Percentiles rank a stretch among this genome's conserved stretches.
These are phyloP conservation scores for Lypha dubia DNA, from an alignment of 2,888 invertebrate genomes.

Conservation along the genomic window DNA sequence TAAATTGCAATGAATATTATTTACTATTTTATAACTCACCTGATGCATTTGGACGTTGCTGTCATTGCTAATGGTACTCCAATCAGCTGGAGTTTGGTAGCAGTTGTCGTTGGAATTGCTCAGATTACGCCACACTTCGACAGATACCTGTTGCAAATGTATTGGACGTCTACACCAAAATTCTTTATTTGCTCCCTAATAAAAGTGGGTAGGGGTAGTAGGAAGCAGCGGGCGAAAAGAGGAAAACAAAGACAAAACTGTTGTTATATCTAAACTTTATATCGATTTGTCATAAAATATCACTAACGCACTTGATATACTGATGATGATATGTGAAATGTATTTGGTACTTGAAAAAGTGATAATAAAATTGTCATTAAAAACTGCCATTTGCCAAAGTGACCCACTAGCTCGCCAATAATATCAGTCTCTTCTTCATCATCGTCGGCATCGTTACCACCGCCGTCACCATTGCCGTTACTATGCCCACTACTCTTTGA, in stretches of 20 bases:
- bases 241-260: not conserved
- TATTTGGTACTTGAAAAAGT: conserved; percentile 91
- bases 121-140: conserved; percentile 87
- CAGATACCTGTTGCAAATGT: conserved; percentile 84
- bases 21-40: conserved; percentile 73
- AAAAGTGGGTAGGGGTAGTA: conserved; percentile 24
- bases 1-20: not conserved
- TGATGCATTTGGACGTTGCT: conserved; percentile 75
- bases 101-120: conserved; percentile 87
- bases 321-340: conserved; percentile 91
- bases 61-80: conserved; percentile 76
- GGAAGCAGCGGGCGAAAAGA: not conserved
- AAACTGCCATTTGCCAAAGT: conserved; percentile 91
- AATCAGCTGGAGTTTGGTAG: conserved; percentile 84
- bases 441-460: conserved; percentile 84
- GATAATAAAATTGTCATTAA: conserved; percentile 89
- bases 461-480: conserved; percentile 78
- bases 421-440: conserved; percentile 85
- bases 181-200: conserved; percentile 86
- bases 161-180: conserved; percentile 89
- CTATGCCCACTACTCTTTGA: conserved; percentile 45
- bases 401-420: conserved; percentile 88
- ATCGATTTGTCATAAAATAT: not conserved
- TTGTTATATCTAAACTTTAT: conserved; percentile 1
- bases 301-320: conserved; percentile 87